Evolutionary conservation across 1,140 invertebrate genomes (phyloP).

Genomic region (Vanessa atalanta): DNA sequence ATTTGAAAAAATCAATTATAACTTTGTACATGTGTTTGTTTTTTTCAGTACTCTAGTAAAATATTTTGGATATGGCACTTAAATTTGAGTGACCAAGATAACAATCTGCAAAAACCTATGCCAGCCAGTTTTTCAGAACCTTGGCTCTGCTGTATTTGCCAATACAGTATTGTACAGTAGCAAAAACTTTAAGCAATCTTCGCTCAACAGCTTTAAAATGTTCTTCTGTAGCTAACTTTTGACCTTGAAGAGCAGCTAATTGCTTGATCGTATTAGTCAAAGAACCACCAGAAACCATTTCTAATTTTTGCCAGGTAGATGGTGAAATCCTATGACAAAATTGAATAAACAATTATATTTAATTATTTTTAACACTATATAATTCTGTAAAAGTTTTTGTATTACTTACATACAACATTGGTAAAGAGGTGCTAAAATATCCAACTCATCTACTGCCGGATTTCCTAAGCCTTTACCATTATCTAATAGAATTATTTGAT

Average conservation of each 20-base stretch:
- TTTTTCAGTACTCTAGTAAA: too few relatives aligned
- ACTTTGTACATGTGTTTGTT: too few relatives aligned
- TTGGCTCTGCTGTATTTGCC: conserved; percentile 78
- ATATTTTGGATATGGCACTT: too few relatives aligned
- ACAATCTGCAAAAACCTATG: background rate
- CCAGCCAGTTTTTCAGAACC: conserved; percentile 56
- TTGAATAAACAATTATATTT: background rate
- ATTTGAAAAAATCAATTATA: too few relatives aligned
- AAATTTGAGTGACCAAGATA: too few relatives aligned
- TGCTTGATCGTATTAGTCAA: conserved; percentile 82
- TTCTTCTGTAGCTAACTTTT: conserved; percentile 78
- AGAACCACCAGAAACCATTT: conserved; percentile 85
- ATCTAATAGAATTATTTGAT: conserved; percentile 91
- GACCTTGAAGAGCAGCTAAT: conserved; percentile 58
- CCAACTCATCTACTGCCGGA: conserved; percentile 89
- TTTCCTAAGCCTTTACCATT: conserved; percentile 97
- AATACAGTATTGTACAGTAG: conserved; percentile 87
- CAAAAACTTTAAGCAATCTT: conserved; percentile 86
- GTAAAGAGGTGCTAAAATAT: conserved; percentile 93
- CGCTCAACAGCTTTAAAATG: conserved; percentile 91
- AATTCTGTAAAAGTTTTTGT: background rate
- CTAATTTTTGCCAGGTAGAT: conserved; percentile 86
- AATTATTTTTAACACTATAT: background rate
- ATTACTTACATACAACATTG: conserved; percentile 93
- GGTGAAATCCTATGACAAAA: conserved; percentile 84